These are phyloP conservation scores for Callosobruchus maculatus DNA, from an alignment of 2,888 invertebrate species.

Conservation along the genomic window DNA sequence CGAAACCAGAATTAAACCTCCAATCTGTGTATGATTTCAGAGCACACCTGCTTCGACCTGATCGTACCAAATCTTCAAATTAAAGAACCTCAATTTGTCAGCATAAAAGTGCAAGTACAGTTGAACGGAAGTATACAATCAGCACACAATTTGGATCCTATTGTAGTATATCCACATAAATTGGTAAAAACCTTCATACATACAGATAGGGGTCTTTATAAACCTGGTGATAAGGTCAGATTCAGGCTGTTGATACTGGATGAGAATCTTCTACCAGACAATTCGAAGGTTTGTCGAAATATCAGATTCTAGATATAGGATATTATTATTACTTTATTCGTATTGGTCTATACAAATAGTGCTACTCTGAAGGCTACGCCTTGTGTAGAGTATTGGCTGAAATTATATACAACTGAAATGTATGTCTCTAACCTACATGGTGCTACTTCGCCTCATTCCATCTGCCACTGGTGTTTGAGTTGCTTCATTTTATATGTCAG, in stretches of 20 bases:
- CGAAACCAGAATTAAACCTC: too few relatives aligned
- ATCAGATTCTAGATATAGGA: too few relatives aligned
- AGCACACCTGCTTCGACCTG: constrained; percentile 42
- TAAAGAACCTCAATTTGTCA: constrained; percentile 36
- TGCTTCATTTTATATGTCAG: too few relatives aligned
- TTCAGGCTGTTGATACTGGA: constrained; percentile 53
- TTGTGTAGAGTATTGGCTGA: too few relatives aligned
- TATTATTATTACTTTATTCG: too few relatives aligned
- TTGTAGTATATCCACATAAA: constrained; percentile 45
- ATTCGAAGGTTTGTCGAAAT: constrained; percentile 19
- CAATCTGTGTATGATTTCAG: constrained; percentile 26
- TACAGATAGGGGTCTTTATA: constrained; percentile 56
- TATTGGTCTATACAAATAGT: too few relatives aligned
- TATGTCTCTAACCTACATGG: too few relatives aligned
- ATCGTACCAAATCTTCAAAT: constrained; percentile 30
- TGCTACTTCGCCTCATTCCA: too few relatives aligned
- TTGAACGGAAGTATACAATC: constrained; percentile 32
- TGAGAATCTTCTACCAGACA: constrained; percentile 51
- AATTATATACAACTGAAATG: too few relatives aligned
- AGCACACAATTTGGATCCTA: constrained; percentile 40
- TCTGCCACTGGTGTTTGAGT: too few relatives aligned
- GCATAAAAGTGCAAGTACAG: constrained; percentile 38
- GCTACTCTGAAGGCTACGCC: too few relatives aligned
- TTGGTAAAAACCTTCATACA: constrained; percentile 52
- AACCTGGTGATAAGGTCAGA: constrained; percentile 55